Evolutionary conservation across 2,113 vertebrate species (phyloP).

Genomic region (Dromas ardeola): DNA sequence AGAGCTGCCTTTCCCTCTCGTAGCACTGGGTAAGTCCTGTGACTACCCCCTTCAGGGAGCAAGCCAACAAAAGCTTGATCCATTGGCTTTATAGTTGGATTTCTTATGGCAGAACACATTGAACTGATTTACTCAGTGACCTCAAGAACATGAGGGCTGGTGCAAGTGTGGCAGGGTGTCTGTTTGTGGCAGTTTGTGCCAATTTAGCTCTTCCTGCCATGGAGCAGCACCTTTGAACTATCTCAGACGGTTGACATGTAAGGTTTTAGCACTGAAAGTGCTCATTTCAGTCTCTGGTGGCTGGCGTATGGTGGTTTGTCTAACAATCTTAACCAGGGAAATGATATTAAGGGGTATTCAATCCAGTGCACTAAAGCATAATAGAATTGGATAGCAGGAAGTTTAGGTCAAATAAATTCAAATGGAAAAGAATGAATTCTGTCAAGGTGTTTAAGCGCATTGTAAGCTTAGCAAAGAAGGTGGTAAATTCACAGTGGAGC

Average conservation of each 20-base stretch:
- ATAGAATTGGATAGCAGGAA: background rate
- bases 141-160: background rate
- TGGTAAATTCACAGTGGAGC: constrained; percentile 3
- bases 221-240: background rate
- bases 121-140: background rate
- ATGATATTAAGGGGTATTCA: background rate
- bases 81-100: background rate
- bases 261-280: background rate
- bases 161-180: background rate
- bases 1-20: background rate
- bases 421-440: constrained; percentile 11
- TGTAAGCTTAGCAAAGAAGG: background rate
- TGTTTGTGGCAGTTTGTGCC: background rate
- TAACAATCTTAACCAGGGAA: background rate
- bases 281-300: background rate
- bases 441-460: constrained; percentile 19
- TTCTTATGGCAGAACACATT: background rate
- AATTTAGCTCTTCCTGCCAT: background rate
- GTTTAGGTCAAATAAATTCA: constrained; percentile 26
- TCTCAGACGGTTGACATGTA: background rate
- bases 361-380: background rate
- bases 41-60: background rate
- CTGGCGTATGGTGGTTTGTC: background rate
- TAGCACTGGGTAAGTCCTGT: fast-evolving
- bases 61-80: background rate